phyloP scores from a whole-genome alignment of 2,113 vertebrate species.

The Penelope pileata region DNA sequence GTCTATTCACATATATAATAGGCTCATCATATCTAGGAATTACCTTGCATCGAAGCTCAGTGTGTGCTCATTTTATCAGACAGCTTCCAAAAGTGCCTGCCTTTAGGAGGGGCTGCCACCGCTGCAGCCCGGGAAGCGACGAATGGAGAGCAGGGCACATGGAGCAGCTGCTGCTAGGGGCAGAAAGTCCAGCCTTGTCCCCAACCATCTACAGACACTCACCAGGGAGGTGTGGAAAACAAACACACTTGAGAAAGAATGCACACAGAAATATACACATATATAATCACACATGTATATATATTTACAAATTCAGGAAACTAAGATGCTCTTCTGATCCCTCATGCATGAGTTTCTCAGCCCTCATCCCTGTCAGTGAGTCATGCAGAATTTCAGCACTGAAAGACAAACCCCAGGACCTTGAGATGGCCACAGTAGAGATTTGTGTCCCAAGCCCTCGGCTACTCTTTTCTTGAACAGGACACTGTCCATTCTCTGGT shows the following conservation, averaged over 20 bases:
- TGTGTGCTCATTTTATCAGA: background rate
- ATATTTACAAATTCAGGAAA: background rate
- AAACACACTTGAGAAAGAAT: background rate
- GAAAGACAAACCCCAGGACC: background rate
- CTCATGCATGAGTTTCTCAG: background rate
- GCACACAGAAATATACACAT: background rate
- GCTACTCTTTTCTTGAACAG: rapidly evolving
- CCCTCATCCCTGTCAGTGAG: background rate
- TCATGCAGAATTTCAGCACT: background rate
- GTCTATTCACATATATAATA: constrained; percentile 20
- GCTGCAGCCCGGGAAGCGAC: rapidly evolving
- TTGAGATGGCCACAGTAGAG: rapidly evolving
- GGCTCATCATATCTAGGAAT: constrained; percentile 12
- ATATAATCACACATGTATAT: rapidly evolving
- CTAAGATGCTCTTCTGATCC: background rate
- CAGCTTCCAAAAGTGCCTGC: background rate
- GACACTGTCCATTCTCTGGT: background rate
- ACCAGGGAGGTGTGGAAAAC: background rate
- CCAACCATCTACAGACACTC: background rate
- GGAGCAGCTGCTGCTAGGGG: background rate
- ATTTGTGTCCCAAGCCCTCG: background rate
- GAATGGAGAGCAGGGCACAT: background rate
- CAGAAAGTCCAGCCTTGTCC: background rate
- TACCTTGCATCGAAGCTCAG: background rate
- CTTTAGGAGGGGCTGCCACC: background rate